Evolutionary conservation across 2,888 invertebrate genomes (phyloP).

Genomic region (Thalpophila matura): DNA sequence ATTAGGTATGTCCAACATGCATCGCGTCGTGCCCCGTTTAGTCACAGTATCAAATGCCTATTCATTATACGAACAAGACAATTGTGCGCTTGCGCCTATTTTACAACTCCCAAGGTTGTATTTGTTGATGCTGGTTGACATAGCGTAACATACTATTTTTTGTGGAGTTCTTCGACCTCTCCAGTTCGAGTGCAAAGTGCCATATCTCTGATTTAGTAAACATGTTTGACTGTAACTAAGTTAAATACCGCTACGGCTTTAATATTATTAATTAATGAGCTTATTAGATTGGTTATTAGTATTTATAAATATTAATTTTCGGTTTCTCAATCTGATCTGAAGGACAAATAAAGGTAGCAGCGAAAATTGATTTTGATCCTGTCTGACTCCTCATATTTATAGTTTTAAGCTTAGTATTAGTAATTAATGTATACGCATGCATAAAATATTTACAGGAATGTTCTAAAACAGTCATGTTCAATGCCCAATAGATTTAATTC

Average conservation of each 20-base stretch:
- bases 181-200: conserved; percentile 18
- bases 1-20: conserved; percentile 59
- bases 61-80: conserved; percentile 74
- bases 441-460: not conserved
- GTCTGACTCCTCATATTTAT: not conserved
- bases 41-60: conserved; percentile 64
- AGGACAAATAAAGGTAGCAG: conserved; percentile 12
- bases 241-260: conserved; percentile 26
- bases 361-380: not conserved
- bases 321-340: conserved; percentile 34
- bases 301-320: conserved; percentile 41
- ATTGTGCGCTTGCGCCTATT: conserved; percentile 69
- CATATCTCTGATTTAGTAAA: conserved; percentile 39
- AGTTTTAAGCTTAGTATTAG: too few relatives aligned
- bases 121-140: conserved; percentile 74
- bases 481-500: not conserved
- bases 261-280: conserved; percentile 45
- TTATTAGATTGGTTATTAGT: conserved; percentile 30
- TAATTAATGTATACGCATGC: not conserved
- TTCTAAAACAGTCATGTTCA: not conserved
- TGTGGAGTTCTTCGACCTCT: conserved; percentile 76
- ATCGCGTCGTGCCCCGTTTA: conserved; percentile 61
- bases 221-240: conserved; percentile 23
- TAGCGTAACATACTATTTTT: conserved; percentile 80
- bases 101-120: conserved; percentile 80